phyloP scores from a whole-genome alignment of 2,113 vertebrate genomes.

The Sorex araneus region DNA sequence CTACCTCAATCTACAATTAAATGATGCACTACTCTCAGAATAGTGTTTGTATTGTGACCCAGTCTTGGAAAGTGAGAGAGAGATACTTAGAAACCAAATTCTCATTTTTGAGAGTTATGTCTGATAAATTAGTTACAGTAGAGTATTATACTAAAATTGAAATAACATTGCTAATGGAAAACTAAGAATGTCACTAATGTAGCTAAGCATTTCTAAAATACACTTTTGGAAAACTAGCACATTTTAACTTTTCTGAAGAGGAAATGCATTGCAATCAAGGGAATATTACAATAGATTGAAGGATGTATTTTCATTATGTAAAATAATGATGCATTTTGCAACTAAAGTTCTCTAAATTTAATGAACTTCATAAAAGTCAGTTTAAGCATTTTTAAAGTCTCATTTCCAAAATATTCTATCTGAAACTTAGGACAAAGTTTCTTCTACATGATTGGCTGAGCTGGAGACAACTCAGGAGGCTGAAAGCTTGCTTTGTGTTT shows the following conservation, averaged over 20 bases:
- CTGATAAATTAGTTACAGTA: constrained; percentile 30
- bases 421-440: constrained; percentile 30
- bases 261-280: not conserved
- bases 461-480: too few species aligned
- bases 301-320: not conserved
- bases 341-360: not conserved
- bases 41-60: constrained; percentile 12
- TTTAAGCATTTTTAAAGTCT: constrained; percentile 55
- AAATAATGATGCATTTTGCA: not conserved
- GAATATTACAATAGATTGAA: constrained; percentile 9
- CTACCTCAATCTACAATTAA: not conserved
- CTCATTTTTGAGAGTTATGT: not conserved
- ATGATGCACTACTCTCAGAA: constrained; percentile 37
- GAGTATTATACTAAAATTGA: not conserved
- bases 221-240: not conserved
- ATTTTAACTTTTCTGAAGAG: constrained; percentile 40
- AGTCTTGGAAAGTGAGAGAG: constrained; percentile 5
- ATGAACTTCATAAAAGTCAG: not conserved
- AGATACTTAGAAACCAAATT: constrained; percentile 42
- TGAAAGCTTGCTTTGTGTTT: too few species aligned
- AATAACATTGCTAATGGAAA: not conserved
- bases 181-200: not conserved
- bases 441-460: not conserved
- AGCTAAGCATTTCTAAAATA: constrained; percentile 27
- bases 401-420: constrained; percentile 54